Conservation (phyloP, 2,797 vertebrate species). For the Sebastes iracundus region DNA sequence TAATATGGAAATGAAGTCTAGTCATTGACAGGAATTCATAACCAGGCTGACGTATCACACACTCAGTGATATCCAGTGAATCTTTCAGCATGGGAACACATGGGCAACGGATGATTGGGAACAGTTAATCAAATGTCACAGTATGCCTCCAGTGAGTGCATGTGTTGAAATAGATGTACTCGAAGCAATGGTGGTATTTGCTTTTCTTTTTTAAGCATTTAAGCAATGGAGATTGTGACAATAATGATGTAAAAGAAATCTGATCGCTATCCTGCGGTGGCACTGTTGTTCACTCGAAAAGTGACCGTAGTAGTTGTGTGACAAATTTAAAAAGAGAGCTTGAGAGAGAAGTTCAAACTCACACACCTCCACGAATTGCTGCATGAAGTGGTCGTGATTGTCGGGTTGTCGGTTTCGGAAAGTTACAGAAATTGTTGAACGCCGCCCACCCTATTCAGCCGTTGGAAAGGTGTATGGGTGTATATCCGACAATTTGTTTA, state of each 20-base stretch:
- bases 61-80: constrained; percentile 16
- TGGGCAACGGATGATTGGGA: constrained; percentile 2
- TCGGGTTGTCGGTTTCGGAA: neutral
- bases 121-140: constrained; percentile 33
- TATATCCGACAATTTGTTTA: neutral
- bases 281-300: neutral
- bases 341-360: neutral
- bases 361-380: neutral
- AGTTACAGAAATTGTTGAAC: neutral
- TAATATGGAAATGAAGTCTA: constrained; percentile 68
- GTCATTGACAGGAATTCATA: constrained; percentile 71
- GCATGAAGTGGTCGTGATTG: neutral
- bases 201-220: constrained; percentile 2
- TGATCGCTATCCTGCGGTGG: constrained; percentile 5
- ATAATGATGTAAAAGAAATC: neutral
- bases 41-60: constrained; percentile 52
- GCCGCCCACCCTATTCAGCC: neutral
- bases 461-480: neutral
- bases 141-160: constrained; percentile 4
- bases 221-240: constrained; percentile 14
- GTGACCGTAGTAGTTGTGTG: neutral
- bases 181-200: neutral
- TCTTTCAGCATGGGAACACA: constrained; percentile 30
- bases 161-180: neutral
- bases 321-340: neutral